Evolutionary conservation across 2,888 invertebrate genomes (phyloP).

Genomic region (Mimachlamys varia): DNA sequence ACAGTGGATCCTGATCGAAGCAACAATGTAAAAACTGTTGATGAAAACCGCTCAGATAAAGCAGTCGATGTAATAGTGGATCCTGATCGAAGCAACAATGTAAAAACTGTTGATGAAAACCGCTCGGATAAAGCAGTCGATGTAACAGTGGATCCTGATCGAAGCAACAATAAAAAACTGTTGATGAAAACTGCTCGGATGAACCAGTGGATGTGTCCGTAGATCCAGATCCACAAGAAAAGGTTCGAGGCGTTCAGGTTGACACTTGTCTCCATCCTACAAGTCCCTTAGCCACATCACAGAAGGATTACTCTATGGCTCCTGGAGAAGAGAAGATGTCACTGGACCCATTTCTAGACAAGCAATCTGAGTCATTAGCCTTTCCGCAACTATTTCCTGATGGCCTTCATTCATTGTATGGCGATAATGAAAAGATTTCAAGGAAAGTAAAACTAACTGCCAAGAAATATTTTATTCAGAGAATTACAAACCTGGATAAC

Average conservation of each 20-base stretch:
- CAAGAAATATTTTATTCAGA: constrained; percentile 39
- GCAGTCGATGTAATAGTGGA: too few relatives aligned
- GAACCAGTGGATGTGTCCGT: too few relatives aligned
- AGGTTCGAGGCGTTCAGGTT: constrained; percentile 14
- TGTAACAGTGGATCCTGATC: too few relatives aligned
- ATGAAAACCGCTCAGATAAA: too few relatives aligned
- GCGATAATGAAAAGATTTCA: neutral
- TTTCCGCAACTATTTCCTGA: constrained; percentile 21
- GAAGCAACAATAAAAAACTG: too few relatives aligned
- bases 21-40: too few relatives aligned
- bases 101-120: too few relatives aligned
- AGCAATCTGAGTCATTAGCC: constrained; percentile 37
- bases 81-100: too few relatives aligned
- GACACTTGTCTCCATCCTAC: neutral
- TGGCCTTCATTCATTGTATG: neutral
- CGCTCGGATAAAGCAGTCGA: too few relatives aligned
- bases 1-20: too few relatives aligned
- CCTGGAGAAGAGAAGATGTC: constrained; percentile 25
- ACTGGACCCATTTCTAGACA: constrained; percentile 32
- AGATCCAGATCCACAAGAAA: neutral
- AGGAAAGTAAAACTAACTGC: neutral
- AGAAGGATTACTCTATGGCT: neutral
- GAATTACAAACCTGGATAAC: constrained; percentile 3
- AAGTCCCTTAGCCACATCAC: neutral
- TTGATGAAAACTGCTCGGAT: too few relatives aligned